These are phyloP conservation scores for Emydura subglobosa DNA, from an alignment of 2,113 vertebrate species.

Conservation along the genomic window DNA sequence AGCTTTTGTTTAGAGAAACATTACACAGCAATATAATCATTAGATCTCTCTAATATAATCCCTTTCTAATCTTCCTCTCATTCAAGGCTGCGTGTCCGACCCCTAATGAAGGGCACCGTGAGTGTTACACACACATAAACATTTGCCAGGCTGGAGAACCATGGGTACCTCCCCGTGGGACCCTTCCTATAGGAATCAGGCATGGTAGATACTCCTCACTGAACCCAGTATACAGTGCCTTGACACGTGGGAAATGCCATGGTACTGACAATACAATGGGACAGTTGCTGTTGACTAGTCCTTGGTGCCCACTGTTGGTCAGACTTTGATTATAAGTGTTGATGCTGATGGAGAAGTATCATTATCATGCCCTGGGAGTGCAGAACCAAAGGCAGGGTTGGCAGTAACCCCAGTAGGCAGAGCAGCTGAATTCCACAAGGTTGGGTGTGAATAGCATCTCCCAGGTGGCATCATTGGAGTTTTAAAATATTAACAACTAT, in stretches of 20 bases:
- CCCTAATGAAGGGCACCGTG: background rate
- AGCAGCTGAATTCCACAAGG: background rate
- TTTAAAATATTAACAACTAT: background rate
- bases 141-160: background rate
- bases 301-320: background rate
- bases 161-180: background rate
- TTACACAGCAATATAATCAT: background rate
- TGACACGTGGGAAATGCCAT: background rate
- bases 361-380: background rate
- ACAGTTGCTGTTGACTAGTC: background rate
- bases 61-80: background rate
- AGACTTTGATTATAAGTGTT: background rate
- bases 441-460: background rate
- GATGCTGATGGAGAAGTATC: background rate
- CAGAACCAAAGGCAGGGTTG: background rate
- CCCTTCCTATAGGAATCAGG: background rate
- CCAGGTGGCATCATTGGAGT: background rate
- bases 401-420: background rate
- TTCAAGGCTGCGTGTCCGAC: background rate
- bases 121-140: background rate
- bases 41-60: background rate
- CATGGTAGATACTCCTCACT: background rate
- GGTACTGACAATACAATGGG: background rate
- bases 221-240: background rate
- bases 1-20: background rate